Evolutionary conservation across 2,888 invertebrate genomes (phyloP).

Genomic region (Macaria liturata): DNA sequence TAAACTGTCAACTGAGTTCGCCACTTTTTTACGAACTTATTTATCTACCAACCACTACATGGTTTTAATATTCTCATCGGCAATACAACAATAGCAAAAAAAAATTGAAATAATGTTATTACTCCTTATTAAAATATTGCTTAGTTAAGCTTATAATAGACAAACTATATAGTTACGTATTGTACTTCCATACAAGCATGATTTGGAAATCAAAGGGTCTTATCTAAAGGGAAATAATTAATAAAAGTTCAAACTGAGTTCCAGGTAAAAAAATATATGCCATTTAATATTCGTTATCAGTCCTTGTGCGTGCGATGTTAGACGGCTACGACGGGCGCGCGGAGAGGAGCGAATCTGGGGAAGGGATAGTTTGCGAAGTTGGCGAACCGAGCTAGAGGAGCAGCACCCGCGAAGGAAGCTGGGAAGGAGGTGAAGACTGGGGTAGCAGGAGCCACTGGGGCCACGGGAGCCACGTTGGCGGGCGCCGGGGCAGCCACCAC

Average conservation of each 20-base stretch:
- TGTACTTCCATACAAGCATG: too few relatives aligned
- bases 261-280: constrained; percentile 50
- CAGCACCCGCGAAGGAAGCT: constrained; percentile 16
- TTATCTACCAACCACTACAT: too few relatives aligned
- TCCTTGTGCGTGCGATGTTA: constrained; percentile 45
- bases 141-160: too few relatives aligned
- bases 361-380: constrained; percentile 50
- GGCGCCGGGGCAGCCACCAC: constrained; percentile 35
- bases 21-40: too few relatives aligned
- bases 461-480: background rate
- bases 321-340: constrained; percentile 59
- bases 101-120: too few relatives aligned
- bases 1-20: too few relatives aligned
- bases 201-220: too few relatives aligned
- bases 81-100: too few relatives aligned
- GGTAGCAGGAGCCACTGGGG: constrained; percentile 29
- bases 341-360: constrained; percentile 49
- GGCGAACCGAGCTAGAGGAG: constrained; percentile 42
- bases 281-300: constrained; percentile 52
- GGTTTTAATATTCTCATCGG: too few relatives aligned
- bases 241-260: background rate
- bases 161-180: too few relatives aligned
- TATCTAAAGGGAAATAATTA: too few relatives aligned
- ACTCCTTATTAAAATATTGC: too few relatives aligned
- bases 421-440: constrained; percentile 2